phyloP scores from a whole-genome alignment of 37 sponge, comb jelly and placozoan genomes.

The Diacarnus erythraeanus region DNA sequence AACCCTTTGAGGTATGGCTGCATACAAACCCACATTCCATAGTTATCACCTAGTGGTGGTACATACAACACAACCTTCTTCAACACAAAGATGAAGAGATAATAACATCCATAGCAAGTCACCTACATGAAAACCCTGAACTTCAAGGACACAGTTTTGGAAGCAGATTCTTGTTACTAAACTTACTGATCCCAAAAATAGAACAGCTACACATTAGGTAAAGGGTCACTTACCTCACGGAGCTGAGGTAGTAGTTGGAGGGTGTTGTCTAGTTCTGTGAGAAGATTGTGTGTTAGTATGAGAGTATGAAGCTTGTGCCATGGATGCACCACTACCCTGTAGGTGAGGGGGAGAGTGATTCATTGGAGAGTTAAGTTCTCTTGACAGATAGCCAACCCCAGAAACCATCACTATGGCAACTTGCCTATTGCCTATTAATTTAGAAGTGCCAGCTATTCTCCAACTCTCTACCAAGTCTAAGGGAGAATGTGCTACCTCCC shows the following conservation, averaged over 20 bases:
- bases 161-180: not conserved
- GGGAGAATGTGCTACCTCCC: not conserved
- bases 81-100: no score
- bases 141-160: not conserved
- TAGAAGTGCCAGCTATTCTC: constrained; percentile 62
- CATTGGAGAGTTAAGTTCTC: no score
- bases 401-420: no score
- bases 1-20: no score
- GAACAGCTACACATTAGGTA: not conserved
- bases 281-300: constrained; percentile 62
- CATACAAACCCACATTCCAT: no score
- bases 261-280: constrained; percentile 61
- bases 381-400: no score
- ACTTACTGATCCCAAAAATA: not conserved
- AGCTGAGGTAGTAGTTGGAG: constrained; percentile 66
- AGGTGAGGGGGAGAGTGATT: not conserved
- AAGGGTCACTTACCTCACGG: constrained; percentile 44
- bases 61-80: no score
- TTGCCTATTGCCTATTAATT: constrained; percentile 47
- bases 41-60: no score
- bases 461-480: constrained; percentile 13
- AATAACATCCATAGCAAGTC: no score
- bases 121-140: no score
- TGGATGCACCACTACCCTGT: constrained; percentile 75
- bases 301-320: constrained; percentile 74